A percentile compares a stretch with the other conserved stretches of the same genome.
These are phyloP conservation scores for Yponomeuta evonymella DNA, from an alignment of 2,888 invertebrate species.

Conservation along the genomic window DNA sequence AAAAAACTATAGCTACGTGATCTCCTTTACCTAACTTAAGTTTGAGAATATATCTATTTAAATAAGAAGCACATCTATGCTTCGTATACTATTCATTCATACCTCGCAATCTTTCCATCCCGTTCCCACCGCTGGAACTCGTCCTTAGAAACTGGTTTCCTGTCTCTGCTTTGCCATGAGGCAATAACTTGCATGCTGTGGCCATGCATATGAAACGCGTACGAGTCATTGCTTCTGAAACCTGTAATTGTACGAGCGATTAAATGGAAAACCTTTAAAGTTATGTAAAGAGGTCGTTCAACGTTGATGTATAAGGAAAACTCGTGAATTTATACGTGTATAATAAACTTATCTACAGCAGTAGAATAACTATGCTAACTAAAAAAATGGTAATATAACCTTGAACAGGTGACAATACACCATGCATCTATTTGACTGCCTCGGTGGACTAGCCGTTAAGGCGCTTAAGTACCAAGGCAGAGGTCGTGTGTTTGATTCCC, in stretches of 20 bases:
- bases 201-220: slow-evolving; percentile 80
- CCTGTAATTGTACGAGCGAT: slow-evolving; percentile 44
- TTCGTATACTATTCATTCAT: slow-evolving; percentile 6
- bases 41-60: no score
- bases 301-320: not conserved
- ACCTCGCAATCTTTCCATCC: slow-evolving; percentile 55
- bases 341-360: no score
- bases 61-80: no score
- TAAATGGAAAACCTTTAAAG: slow-evolving; percentile 7
- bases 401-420: no score
- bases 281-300: not conserved
- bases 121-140: slow-evolving; percentile 49
- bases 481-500: no score
- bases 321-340: not conserved
- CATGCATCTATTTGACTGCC: no score
- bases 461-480: no score
- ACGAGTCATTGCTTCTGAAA: slow-evolving; percentile 66
- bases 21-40: no score
- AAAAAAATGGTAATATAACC: no score
- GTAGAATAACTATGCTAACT: no score
- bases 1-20: no score
- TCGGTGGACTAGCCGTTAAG: no score
- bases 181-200: slow-evolving; percentile 68
- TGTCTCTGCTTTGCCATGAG: slow-evolving; percentile 47
- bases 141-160: slow-evolving; percentile 49